These are phyloP conservation scores for Onthophagus sagittarius DNA, from an alignment of 2,888 invertebrate species.

Conservation along the genomic window DNA sequence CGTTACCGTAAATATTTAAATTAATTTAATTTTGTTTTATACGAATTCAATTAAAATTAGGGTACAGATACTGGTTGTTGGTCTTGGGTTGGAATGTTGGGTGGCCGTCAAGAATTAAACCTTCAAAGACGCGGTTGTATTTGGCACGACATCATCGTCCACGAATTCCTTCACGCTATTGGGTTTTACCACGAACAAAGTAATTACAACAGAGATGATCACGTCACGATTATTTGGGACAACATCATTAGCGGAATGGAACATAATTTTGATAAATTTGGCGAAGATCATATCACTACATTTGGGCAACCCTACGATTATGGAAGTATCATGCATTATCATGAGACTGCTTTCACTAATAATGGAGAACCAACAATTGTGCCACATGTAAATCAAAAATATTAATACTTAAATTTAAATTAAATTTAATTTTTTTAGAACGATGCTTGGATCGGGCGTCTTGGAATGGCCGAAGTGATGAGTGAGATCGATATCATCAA, in stretches of 20 bases:
- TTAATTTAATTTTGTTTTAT: background rate
- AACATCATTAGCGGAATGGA: constrained; percentile 60
- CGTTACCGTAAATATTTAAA: constrained; percentile 11
- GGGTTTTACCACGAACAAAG: constrained; percentile 85
- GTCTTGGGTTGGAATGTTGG: constrained; percentile 14
- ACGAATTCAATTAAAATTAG: background rate
- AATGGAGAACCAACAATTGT: constrained; percentile 62
- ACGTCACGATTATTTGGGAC: constrained; percentile 68
- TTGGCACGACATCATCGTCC: constrained; percentile 12
- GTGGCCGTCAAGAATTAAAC: constrained; percentile 12
- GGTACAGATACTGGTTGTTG: constrained; percentile 15
- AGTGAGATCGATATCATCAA: constrained; percentile 16
- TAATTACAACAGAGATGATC: constrained; percentile 71
- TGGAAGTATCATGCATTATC: constrained; percentile 70
- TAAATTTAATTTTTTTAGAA: too few species aligned
- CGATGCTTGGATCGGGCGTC: background rate
- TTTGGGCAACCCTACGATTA: constrained; percentile 69
- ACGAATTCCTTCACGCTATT: constrained; percentile 56
- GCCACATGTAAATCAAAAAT: constrained; percentile 44
- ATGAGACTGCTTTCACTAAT: constrained; percentile 62
- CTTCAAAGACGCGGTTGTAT: constrained; percentile 14
- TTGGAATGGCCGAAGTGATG: background rate
- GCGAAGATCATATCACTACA: constrained; percentile 59
- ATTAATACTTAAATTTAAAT: background rate
- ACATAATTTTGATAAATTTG: constrained; percentile 65